phyloP scores from a whole-genome alignment of 2,797 vertebrate genomes.

The Mionectes olivaceus region DNA sequence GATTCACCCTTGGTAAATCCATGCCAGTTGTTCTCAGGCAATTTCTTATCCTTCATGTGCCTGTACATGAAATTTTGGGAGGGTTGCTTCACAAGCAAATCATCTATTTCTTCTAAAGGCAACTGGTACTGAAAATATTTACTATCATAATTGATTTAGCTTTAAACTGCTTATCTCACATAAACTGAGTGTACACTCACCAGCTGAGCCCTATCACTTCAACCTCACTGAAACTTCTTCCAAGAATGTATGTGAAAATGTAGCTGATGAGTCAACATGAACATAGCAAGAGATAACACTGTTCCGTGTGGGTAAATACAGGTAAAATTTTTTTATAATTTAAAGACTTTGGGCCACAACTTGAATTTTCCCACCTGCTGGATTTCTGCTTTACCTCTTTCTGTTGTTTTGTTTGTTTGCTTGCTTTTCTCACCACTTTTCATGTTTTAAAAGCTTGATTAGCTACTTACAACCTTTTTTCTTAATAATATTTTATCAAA shows the following conservation, averaged over 20 bases:
- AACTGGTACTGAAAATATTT: background rate
- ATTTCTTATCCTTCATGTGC: background rate
- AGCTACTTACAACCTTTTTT: background rate
- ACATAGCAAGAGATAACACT: background rate
- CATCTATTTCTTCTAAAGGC: background rate
- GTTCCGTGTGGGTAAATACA: background rate
- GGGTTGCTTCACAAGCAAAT: background rate
- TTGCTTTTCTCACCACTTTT: background rate
- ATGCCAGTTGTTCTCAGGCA: background rate
- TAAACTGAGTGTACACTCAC: background rate
- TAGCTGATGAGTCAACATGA: background rate
- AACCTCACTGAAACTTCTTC: background rate
- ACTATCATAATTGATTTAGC: rapidly evolving
- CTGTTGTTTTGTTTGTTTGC: background rate
- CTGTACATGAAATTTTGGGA: rapidly evolving
- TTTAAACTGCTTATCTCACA: background rate
- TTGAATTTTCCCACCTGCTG: background rate
- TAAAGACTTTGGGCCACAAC: background rate
- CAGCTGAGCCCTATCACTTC: background rate
- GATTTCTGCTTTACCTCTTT: background rate
- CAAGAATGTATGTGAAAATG: background rate
- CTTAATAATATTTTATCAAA: background rate
- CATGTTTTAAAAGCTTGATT: background rate
- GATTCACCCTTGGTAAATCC: background rate
- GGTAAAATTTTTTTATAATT: background rate